Conservation (phyloP, 2,888 invertebrate species). For the Plutella xylostella region DNA sequence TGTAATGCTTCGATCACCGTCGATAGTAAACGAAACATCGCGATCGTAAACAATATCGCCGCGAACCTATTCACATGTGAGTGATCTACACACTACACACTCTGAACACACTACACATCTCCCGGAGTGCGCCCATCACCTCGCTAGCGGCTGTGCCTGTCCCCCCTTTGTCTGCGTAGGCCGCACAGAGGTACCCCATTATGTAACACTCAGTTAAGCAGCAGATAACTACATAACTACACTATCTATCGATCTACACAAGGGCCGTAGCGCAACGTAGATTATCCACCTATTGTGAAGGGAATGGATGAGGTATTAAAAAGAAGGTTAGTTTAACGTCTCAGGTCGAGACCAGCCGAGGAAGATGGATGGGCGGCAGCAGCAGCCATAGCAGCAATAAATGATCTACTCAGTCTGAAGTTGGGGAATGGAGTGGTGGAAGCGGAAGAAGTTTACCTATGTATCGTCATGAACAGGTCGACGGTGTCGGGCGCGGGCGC, state of each 20-base stretch:
- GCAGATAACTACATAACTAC: slow-evolving; percentile 13
- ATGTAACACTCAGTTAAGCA: slow-evolving; percentile 24
- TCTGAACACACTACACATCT: too few relatives aligned
- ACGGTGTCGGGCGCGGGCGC: slow-evolving; percentile 16
- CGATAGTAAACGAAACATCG: too few relatives aligned
- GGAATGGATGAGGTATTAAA: too few relatives aligned
- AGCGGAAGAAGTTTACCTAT: slow-evolving; percentile 33
- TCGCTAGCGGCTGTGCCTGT: too few relatives aligned
- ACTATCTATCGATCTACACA: not conserved
- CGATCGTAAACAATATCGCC: too few relatives aligned
- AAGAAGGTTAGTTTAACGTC: too few relatives aligned
- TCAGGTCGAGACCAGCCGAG: not conserved
- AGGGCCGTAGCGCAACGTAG: not conserved
- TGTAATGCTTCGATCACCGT: too few relatives aligned
- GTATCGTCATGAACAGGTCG: slow-evolving; percentile 41
- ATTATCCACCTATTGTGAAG: too few relatives aligned
- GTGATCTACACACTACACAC: too few relatives aligned
- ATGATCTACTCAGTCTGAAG: not conserved
- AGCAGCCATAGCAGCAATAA: slow-evolving; percentile 23
- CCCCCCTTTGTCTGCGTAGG: not conserved
- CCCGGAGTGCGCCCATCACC: too few relatives aligned
- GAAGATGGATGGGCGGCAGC: not conserved
- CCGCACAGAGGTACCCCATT: slow-evolving; percentile 15
- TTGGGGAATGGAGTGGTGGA: not conserved
- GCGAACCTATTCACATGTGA: too few relatives aligned